These are phyloP conservation scores for Amphiprion ocellaris DNA, from an alignment of 2,113 vertebrate genomes.

Conservation along the genomic window DNA sequence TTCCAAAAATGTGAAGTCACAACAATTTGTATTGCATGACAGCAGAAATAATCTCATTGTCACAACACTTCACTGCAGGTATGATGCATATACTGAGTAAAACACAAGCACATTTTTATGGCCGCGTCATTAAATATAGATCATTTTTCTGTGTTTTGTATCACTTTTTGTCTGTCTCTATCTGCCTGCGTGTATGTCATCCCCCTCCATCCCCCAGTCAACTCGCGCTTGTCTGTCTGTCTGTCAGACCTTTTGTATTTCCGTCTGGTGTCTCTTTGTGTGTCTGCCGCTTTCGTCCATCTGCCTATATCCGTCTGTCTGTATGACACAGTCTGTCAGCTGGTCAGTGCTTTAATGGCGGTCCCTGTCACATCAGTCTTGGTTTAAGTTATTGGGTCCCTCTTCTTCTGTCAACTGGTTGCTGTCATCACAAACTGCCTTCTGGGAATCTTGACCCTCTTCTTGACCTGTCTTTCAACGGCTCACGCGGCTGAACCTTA, in stretches of 20 bases:
- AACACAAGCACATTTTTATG: constrained; percentile 1
- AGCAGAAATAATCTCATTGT: background rate
- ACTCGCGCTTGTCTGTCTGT: constrained; percentile 33
- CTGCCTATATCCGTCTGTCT: constrained; percentile 38
- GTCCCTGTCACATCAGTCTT: constrained; percentile 68
- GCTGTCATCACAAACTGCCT: constrained; percentile 54
- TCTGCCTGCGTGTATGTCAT: constrained; percentile 37
- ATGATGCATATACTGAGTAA: background rate
- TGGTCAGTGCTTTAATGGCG: constrained; percentile 65
- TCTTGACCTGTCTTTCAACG: constrained; percentile 58
- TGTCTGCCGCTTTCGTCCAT: constrained; percentile 14
- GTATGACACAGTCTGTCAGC: constrained; percentile 68
- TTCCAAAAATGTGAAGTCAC: background rate
- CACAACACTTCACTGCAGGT: background rate
- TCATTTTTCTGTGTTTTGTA: background rate
- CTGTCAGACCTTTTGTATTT: constrained; percentile 42
- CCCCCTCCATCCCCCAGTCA: constrained; percentile 31
- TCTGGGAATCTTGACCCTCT: constrained; percentile 57
- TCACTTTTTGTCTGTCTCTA: background rate
- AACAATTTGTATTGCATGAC: background rate
- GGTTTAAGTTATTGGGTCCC: constrained; percentile 59
- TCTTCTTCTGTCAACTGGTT: constrained; percentile 65
- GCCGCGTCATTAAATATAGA: background rate
- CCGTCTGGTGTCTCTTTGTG: constrained; percentile 22
- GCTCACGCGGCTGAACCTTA: constrained; percentile 15